Evolutionary conservation across 2,113 vertebrate genomes (phyloP).

Genomic region (Misgurnus anguillicaudatus): DNA sequence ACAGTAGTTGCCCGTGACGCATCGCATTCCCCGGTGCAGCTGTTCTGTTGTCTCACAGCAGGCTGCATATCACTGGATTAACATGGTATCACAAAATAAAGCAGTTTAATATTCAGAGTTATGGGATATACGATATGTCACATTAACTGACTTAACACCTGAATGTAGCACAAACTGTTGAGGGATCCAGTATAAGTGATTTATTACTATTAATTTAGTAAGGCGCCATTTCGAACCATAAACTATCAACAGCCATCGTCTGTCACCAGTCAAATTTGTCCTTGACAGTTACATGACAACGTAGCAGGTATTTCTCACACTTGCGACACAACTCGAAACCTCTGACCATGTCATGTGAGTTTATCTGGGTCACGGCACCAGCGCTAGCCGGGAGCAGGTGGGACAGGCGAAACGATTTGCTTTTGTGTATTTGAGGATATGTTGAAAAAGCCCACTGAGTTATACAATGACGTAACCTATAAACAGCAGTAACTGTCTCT

Average conservation of each 20-base stretch:
- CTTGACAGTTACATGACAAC: slow-evolving; percentile 53
- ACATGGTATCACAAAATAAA: background rate
- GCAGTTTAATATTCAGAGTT: slow-evolving; percentile 12
- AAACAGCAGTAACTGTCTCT: background rate
- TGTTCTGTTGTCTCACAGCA: slow-evolving; percentile 23
- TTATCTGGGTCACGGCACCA: slow-evolving; percentile 30
- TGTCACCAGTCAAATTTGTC: background rate
- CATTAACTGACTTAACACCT: slow-evolving; percentile 7
- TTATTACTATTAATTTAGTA: background rate
- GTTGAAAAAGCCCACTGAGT: slow-evolving; percentile 29
- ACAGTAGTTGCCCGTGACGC: slow-evolving; percentile 43
- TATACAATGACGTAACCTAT: background rate
- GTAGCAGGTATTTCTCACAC: slow-evolving; percentile 57
- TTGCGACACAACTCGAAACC: slow-evolving; percentile 39
- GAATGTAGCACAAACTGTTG: slow-evolving; percentile 5
- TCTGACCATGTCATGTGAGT: slow-evolving; percentile 11
- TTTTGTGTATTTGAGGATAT: slow-evolving; percentile 19
- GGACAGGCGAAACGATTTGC: background rate
- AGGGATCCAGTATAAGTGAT: background rate
- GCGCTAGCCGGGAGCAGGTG: slow-evolving; percentile 31
- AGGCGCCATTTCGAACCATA: too few relatives aligned
- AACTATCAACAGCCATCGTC: background rate
- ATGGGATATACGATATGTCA: slow-evolving; percentile 13
- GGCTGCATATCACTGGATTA: background rate
- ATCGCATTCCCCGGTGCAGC: slow-evolving; percentile 64